Evolutionary conservation across 2,797 vertebrate species (phyloP).

Genomic region (Enteromius argenteus): DNA sequence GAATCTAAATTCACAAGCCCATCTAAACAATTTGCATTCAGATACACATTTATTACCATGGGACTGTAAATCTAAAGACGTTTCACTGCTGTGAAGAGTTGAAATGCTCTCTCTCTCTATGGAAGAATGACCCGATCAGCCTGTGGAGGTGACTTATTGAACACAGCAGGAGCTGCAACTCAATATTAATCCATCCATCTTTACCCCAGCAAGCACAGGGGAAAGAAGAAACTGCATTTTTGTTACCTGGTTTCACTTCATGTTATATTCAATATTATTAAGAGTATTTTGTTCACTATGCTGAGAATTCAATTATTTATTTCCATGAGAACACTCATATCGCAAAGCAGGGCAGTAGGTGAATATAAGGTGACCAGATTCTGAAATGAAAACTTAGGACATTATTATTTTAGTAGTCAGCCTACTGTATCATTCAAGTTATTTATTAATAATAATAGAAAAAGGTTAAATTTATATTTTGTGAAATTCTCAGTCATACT

Average conservation of each 20-base stretch:
- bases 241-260: background rate
- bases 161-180: constrained; percentile 52
- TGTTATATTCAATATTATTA: constrained; percentile 4
- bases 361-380: background rate
- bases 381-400: background rate
- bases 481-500: background rate
- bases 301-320: background rate
- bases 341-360: background rate
- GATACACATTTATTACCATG: background rate
- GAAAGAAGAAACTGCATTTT: background rate
- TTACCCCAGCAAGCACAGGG: background rate
- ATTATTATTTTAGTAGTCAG: background rate
- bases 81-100: background rate
- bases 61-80: constrained; percentile 1
- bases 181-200: constrained; percentile 47
- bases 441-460: background rate
- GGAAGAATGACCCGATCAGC: constrained; percentile 45
- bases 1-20: background rate
- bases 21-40: background rate
- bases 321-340: background rate
- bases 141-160: constrained; percentile 53
- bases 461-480: background rate
- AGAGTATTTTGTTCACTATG: background rate
- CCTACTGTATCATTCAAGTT: background rate
- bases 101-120: constrained; percentile 3